A percentile compares a stretch with the other conserved stretches of the same genome.
Evolutionary conservation across 2,113 vertebrate species (phyloP).

Genomic region (Aegypius monachus): DNA sequence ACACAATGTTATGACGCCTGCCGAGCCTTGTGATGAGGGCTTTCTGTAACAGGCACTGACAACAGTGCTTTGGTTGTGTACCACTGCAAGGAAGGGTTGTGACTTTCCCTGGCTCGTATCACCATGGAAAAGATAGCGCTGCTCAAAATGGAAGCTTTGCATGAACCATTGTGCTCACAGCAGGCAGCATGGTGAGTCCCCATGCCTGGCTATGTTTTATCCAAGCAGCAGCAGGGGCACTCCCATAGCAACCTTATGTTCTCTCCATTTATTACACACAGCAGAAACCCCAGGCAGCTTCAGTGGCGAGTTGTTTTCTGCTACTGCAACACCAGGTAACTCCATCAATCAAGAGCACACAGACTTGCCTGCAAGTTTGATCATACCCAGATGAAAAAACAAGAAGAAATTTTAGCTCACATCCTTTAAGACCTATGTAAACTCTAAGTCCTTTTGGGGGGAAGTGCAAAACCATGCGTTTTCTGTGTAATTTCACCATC

Average conservation of each 20-base stretch:
- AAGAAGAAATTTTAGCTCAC: neutral
- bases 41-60: neutral
- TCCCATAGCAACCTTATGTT: neutral
- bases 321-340: neutral
- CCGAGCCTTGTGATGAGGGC: neutral
- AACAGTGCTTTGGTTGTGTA: neutral
- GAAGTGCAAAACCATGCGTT: fast-evolving
- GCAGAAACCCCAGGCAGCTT: neutral
- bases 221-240: neutral
- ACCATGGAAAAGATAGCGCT: neutral
- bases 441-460: neutral
- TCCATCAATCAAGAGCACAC: neutral
- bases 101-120: neutral
- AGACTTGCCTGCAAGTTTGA: neutral
- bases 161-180: fast-evolving
- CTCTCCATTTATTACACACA: neutral
- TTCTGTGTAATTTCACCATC: neutral
- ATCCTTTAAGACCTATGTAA: neutral
- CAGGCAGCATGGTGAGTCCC: neutral
- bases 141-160: neutral
- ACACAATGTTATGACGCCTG: neutral
- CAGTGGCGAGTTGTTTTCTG: neutral
- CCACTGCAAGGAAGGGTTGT: neutral
- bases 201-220: neutral
- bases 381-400: neutral